Evolutionary conservation across 2,797 vertebrate genomes (phyloP), one percentile per base, ranked within the genome.

Genomic region (Crocidura indochinensis): DNA sequence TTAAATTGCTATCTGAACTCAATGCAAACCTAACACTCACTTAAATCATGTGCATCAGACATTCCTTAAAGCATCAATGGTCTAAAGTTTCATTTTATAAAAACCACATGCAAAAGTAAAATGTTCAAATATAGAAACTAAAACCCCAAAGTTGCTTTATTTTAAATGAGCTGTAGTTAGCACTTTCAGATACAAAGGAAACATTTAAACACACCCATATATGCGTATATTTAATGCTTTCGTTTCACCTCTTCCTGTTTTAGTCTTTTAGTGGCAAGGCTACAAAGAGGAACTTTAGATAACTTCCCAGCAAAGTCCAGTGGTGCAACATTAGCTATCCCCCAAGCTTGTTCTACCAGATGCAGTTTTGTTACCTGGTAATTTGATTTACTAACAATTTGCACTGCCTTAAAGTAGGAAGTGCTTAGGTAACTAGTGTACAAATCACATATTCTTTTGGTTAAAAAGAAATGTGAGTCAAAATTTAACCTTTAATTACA

Each of bases 171-270:
- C 94, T 94, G 94, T 95, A 96, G 90, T 97, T 97, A 97, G 96
- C 96, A 97, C 88, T 97, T 98, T 96, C 96, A 97, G 96, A 95
- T 96, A 92, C 95, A 97, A 94, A 95, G 38, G 92, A 92, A 89
- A 95, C 93, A 96, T 97, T 97, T 92, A 96, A 97, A 98, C 84
- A 95, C 85, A 95, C 71, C 90, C 79, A 92, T 92, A 96, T 90
- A 77, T 56, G 72, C 26, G 73, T 73, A 84, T 60, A 92, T 87
- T 97, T 97, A 97, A 96, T 93, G 93, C 92, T 97, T 98, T 97
- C 88, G 94, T 97, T 98, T 98, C 97, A 98, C 97, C 95, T 98
- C 97, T 98, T 98, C 98, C 97, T 94, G 97, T 98, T 98, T 98
- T 98, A 97, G 97, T 93, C 72, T 96, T 98, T 98, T 97, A 97